Percentiles rank a stretch among this genome's conserved stretches.
These are phyloP conservation scores for Knipowitschia caucasica DNA, from an alignment of 2,797 vertebrate species.

Conservation along the genomic window DNA sequence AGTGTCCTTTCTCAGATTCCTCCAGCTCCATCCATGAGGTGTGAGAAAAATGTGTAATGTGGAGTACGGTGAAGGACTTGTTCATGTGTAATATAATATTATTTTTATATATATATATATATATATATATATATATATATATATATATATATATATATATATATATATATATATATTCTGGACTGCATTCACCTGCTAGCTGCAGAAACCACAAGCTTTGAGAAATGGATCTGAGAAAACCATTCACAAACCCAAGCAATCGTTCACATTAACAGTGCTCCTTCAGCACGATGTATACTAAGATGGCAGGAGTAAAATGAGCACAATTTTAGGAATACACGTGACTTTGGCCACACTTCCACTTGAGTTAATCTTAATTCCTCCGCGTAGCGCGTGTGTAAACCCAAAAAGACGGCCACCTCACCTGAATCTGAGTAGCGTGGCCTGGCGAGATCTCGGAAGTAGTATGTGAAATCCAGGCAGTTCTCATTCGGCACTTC, in stretches of 20 bases:
- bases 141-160: no score
- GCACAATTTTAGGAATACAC: background rate
- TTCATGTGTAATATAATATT: no score
- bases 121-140: no score
- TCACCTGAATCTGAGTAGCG: slow-evolving; percentile 91
- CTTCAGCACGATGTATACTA: background rate
- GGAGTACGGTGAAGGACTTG: slow-evolving; percentile 41
- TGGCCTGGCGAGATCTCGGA: slow-evolving; percentile 90
- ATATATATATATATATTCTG: no score
- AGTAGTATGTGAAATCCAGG: slow-evolving; percentile 94
- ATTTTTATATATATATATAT: no score
- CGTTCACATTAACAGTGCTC: background rate
- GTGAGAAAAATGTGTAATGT: slow-evolving; percentile 48
- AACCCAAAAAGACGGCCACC: slow-evolving; percentile 9
- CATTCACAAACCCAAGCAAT: background rate
- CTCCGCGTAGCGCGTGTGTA: slow-evolving; percentile 9
- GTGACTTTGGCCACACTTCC: slow-evolving; percentile 2
- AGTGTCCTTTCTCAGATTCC: slow-evolving; percentile 55
- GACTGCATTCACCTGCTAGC: background rate
- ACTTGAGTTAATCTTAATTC: slow-evolving; percentile 2
- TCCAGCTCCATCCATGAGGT: slow-evolving; percentile 46
- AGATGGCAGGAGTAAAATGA: background rate
- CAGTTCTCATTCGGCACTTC: slow-evolving; percentile 95
- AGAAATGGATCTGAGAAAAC: background rate
- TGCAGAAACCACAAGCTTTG: background rate